These are phyloP conservation scores for Macroramphosus scolopax DNA, from an alignment of 2,797 vertebrate species.

Conservation along the genomic window DNA sequence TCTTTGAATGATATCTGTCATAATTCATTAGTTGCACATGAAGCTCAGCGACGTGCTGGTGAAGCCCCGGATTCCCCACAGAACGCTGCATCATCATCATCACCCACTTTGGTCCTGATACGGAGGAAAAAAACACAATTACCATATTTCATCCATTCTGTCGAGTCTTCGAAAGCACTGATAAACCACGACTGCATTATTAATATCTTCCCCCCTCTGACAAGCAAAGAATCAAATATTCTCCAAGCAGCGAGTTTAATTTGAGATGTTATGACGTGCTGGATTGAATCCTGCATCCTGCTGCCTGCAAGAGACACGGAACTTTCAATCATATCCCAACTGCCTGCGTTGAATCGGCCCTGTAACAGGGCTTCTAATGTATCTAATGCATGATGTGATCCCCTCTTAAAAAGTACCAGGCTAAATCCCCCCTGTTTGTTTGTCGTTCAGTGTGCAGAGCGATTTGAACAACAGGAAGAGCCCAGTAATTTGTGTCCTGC, in stretches of 20 bases:
- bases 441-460: background rate
- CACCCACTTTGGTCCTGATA: constrained; percentile 46
- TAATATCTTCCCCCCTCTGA: constrained; percentile 63
- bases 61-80: constrained; percentile 30
- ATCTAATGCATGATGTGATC: constrained; percentile 27
- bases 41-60: constrained; percentile 32
- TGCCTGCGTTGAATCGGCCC: constrained; percentile 26
- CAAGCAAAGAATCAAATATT: constrained; percentile 63
- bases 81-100: constrained; percentile 24
- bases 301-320: constrained; percentile 27
- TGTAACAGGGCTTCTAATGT: constrained; percentile 3
- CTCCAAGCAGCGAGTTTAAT: constrained; percentile 49
- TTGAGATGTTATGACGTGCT: constrained; percentile 46
- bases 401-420: constrained; percentile 14
- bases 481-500: constrained; percentile 34
- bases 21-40: constrained; percentile 10
- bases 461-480: constrained; percentile 28
- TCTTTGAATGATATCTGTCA: constrained; percentile 1
- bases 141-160: constrained; percentile 67
- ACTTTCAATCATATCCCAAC: constrained; percentile 25
- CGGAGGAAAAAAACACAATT: constrained; percentile 71
- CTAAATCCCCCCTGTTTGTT: constrained; percentile 34
- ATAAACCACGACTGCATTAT: constrained; percentile 65
- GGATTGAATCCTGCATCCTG: constrained; percentile 27
- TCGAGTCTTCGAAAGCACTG: constrained; percentile 58